phyloP scores from a whole-genome alignment of 1,140 invertebrate species.

The Lepidurus packardi region DNA sequence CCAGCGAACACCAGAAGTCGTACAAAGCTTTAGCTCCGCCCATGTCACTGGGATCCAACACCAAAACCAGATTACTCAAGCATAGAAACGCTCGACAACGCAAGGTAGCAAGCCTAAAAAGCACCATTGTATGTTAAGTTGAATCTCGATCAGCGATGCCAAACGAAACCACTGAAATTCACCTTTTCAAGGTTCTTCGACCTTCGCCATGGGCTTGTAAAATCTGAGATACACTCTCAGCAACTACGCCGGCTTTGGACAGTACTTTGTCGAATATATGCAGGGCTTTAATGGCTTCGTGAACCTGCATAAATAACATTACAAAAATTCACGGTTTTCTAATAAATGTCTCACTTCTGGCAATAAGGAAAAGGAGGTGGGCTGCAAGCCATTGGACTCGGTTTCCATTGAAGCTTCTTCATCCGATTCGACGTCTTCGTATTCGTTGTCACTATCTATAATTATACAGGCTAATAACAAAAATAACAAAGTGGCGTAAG shows the following conservation, averaged over 20 bases:
- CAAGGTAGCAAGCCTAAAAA: conserved; percentile 42
- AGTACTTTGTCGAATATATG: conserved; percentile 53
- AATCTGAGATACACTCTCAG: conserved; percentile 50
- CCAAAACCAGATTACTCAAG: conserved; percentile 59
- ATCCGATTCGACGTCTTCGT: conserved; percentile 45
- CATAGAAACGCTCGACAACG: conserved; percentile 58
- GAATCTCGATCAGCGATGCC: background rate
- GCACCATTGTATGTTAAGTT: background rate
- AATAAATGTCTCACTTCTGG: background rate
- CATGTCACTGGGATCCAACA: conserved; percentile 53
- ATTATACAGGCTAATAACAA: background rate
- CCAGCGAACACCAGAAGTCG: conserved; percentile 51
- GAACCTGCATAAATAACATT: conserved; percentile 37
- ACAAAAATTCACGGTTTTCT: background rate
- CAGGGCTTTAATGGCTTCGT: conserved; percentile 49
- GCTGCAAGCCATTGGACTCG: background rate
- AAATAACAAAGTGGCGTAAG: background rate
- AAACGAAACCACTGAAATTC: background rate
- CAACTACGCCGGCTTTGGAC: conserved; percentile 48
- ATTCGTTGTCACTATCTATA: conserved; percentile 47
- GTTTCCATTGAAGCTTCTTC: conserved; percentile 24
- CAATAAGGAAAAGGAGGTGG: background rate
- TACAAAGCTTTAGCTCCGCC: conserved; percentile 53
- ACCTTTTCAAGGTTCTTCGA: conserved; percentile 47
- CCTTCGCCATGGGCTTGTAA: conserved; percentile 49